Conservation (phyloP, 1,140 invertebrate genomes). For the Argopecten irradians region DNA sequence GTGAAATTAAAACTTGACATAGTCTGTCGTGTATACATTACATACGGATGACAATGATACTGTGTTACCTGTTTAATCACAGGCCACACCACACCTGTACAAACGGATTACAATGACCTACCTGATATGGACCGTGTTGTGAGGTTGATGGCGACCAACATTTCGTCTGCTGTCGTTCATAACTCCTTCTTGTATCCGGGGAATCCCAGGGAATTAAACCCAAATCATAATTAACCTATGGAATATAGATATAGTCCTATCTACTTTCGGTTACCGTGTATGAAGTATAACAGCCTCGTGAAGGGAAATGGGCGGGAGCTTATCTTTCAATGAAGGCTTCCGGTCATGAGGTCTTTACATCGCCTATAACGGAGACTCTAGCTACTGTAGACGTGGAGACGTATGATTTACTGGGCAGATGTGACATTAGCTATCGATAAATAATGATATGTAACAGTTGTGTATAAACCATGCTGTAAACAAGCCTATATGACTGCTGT, state of each 20-base stretch:
- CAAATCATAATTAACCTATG: background rate
- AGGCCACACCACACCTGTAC: background rate
- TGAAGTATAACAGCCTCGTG: background rate
- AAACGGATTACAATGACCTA: background rate
- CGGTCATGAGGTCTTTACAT: too few relatives aligned
- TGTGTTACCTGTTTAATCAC: too few relatives aligned
- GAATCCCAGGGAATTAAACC: background rate
- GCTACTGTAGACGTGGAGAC: background rate
- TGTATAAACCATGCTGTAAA: too few relatives aligned
- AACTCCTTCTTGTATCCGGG: background rate
- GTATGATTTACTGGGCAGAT: background rate
- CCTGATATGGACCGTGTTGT: background rate
- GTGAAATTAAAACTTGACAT: too few relatives aligned
- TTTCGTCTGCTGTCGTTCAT: background rate
- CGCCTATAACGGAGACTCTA: background rate
- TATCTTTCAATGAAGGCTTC: background rate
- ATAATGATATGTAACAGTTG: too few relatives aligned
- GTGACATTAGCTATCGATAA: too few relatives aligned
- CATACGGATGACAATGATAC: too few relatives aligned
- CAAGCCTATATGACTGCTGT: too few relatives aligned
- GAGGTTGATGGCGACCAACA: background rate
- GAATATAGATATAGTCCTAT: background rate
- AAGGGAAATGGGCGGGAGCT: background rate
- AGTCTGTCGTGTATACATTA: too few relatives aligned
- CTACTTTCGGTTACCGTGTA: background rate